phyloP scores from a whole-genome alignment of 2,113 vertebrate genomes.

The Tor tambroides region DNA sequence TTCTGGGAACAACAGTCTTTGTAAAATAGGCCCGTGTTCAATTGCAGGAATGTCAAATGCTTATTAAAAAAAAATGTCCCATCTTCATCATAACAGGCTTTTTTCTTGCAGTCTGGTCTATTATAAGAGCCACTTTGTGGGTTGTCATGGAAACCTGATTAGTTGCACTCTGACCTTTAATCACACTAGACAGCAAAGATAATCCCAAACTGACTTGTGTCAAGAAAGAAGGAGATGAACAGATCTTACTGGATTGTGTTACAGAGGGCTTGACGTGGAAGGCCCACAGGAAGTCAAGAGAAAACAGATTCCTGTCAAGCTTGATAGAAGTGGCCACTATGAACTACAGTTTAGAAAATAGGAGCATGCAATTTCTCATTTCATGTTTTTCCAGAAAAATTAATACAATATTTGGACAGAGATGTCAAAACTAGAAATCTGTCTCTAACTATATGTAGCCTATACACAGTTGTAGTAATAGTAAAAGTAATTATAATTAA shows the following conservation, averaged over 20 bases:
- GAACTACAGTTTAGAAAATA: not conserved
- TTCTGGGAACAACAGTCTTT: not conserved
- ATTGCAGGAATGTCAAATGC: not conserved
- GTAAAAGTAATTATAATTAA: no score
- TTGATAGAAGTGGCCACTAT: not conserved
- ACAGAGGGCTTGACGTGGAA: not conserved
- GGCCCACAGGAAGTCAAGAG: not conserved
- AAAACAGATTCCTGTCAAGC: no score
- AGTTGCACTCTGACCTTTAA: conserved; percentile 60
- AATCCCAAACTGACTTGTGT: conserved; percentile 57
- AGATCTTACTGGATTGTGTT: conserved; percentile 54
- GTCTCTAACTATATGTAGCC: no score
- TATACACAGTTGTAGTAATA: no score
- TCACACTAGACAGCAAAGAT: conserved; percentile 65
- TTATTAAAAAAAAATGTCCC: not conserved
- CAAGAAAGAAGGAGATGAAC: conserved; percentile 56
- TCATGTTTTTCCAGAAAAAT: not conserved
- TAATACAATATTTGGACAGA: not conserved
- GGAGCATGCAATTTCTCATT: not conserved
- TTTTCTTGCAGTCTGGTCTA: not conserved
- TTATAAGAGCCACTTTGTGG: not conserved
- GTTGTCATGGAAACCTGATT: conserved; percentile 16
- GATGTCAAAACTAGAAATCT: not conserved
- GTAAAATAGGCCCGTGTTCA: not conserved
- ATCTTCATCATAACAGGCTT: conserved; percentile 1